Base-by-base conservation (phyloP, 1,140 invertebrate species). In the Liolophura sinensis region DNA sequence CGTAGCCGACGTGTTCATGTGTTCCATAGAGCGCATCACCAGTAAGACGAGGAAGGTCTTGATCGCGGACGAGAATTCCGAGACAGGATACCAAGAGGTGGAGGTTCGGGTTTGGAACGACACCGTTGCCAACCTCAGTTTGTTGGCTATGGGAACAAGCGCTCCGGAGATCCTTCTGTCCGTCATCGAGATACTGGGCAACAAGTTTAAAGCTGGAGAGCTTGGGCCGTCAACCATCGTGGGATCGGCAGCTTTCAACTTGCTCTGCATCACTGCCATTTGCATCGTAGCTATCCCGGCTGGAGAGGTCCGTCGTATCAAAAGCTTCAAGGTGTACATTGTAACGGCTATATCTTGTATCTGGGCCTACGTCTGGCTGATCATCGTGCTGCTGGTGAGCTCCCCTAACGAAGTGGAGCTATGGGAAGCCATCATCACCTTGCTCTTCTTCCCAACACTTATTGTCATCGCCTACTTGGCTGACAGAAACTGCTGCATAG, bases 151-250 rank as follows among this genome's bases (percentile, higher is more conserved):
- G 3, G 90, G 89, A 20, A 89, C 88, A 6, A 88, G 87, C 22
- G 89, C 89, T 3, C 89, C 89, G 0, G 89, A 91, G 78, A 90
- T 91, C 65, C 74, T 90, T 0, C 79, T 90, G 31, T 89, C 89
- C 6, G 84, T 88, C 59, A 89, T 90, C 62, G 89, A 90, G 77
- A 88, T 89, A 25, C 74, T 88, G 25, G 86, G 85, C 11, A 88
- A 89, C 69, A 78, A 85, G 27, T 87, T 87, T 63, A 55, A 73
- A 47, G 82, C 89, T 1, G 89, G 89, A n/a, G 85, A 87, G 27
- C 76, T 91, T 0, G 89, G 89, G 4, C 89, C 89, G 0, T 87
- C 88, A 31, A 90, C 89, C 6, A 90, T 90, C 67, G 89, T 90
- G n/a, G 89, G 89, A 0, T 90, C 89, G 4, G 89, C 89, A 5